Evolutionary conservation across 2,113 vertebrate genomes (phyloP), one percentile per base, ranked within the genome.

Genomic region (Trichechus manatus): DNA sequence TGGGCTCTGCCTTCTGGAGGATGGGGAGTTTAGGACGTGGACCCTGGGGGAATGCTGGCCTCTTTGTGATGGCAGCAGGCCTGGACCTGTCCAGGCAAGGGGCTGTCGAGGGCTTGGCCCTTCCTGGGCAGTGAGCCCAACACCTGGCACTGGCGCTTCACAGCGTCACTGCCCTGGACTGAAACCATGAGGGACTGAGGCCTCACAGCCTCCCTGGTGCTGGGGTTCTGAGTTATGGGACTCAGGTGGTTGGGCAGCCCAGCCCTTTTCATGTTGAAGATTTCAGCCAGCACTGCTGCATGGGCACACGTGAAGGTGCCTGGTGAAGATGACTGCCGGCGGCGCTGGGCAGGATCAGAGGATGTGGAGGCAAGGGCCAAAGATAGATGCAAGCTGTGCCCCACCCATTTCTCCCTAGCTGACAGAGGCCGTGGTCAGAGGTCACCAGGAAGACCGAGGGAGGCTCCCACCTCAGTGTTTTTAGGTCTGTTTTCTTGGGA

Each of bases 101-200:
- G 84, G 13, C 33, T 86, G 53, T 44, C 0, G 2, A 95, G 75
- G 91, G 66, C 72, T 87, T 94, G 50, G 63, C 88, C 59, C 75
- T 82, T 91, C 20, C 92, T 93, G 91, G 96, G 95, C 93, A 82
- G 39, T 72, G 78, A 66, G 74, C 92, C 89, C 68, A 75, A 29
- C 31, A 79, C 59, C 80, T 89, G 91, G 64, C 39, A 25, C 11
- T 25, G 47, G 66, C 44, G 80, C 47, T 92, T 23, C 5, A 29
- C 63, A 93, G 25, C 0, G 1, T 94, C 88, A 93, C 59, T 66
- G 29, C 42, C 31, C 29, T 1, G 1, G 56, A 29, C 78, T 47
- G 47, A 93, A 68, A 68, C 84, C 89, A 61, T 0, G 20, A 81
- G 87, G 44, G 50, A 74, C 94, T 27, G 56, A 91, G 91, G 75